Conservation (phyloP, 1,140 invertebrate genomes). For the Drosophila auraria region DNA sequence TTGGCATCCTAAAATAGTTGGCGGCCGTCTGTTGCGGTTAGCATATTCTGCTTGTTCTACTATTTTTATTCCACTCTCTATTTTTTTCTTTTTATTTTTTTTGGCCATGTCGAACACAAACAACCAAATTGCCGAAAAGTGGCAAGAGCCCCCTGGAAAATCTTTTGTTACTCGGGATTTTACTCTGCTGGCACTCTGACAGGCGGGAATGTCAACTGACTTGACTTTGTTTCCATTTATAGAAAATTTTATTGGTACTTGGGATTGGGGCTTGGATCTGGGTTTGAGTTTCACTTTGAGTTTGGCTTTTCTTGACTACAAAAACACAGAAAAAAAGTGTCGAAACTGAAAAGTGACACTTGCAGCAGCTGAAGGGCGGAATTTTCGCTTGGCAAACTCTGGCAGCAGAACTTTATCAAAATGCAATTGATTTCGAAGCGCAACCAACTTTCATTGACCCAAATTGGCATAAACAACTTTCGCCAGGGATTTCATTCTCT, state of each 20-base stretch:
- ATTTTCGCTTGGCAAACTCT: conserved; percentile 4
- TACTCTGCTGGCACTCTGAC: conserved; percentile 8
- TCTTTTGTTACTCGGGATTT: conserved; percentile 24
- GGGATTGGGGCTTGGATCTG: conserved; percentile 21
- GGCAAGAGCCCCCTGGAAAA: conserved; percentile 23
- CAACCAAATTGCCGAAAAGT: conserved; percentile 62
- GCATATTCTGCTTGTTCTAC: conserved; percentile 63
- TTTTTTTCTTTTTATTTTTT: conserved; percentile 33
- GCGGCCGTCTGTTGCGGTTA: conserved; percentile 77
- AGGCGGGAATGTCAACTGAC: conserved; percentile 34
- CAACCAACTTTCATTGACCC: conserved; percentile 73
- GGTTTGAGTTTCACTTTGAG: conserved; percentile 35
- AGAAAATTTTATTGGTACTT: conserved; percentile 73
- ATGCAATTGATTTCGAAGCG: conserved; percentile 76
- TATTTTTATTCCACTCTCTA: conserved; percentile 56
- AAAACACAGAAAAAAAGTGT: conserved; percentile 46
- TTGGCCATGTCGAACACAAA: conserved; percentile 63
- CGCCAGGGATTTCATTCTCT: conserved; percentile 45
- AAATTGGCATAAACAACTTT: conserved; percentile 77
- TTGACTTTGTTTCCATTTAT: conserved; percentile 69
- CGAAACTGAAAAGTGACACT: conserved; percentile 56
- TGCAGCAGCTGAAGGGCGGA: conserved; percentile 20
- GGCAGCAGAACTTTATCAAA: conserved; percentile 67
- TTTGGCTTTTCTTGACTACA: conserved; percentile 25
- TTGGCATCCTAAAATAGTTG: conserved; percentile 80